These are phyloP conservation scores for Trichosurus vulpecula DNA, from an alignment of 2,797 vertebrate species.

Conservation along the genomic window DNA sequence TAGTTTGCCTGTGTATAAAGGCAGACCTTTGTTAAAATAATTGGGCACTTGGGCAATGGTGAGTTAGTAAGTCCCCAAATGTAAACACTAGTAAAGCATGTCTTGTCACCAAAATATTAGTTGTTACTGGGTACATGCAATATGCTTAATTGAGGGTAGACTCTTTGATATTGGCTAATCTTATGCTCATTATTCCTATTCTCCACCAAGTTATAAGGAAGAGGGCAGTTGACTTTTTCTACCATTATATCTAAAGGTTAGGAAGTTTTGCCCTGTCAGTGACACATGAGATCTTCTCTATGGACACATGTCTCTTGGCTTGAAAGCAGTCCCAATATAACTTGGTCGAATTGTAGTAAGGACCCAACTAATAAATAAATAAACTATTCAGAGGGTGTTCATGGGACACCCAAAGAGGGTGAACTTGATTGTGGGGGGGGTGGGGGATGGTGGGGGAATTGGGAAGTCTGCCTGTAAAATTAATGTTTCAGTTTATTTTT, in stretches of 20 bases:
- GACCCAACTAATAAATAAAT: slow-evolving; percentile 58
- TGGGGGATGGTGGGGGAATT: slow-evolving; percentile 75
- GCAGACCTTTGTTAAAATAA: slow-evolving; percentile 73
- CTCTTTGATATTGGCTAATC: slow-evolving; percentile 67
- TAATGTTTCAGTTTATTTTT: slow-evolving; percentile 91
- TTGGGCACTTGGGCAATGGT: slow-evolving; percentile 63
- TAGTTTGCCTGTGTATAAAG: slow-evolving; percentile 73
- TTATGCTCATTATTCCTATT: slow-evolving; percentile 47
- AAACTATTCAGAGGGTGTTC: slow-evolving; percentile 82
- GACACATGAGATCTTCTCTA: slow-evolving; percentile 72
- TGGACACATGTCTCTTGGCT: slow-evolving; percentile 71
- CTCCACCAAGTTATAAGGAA: slow-evolving; percentile 68
- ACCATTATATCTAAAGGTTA: slow-evolving; percentile 56
- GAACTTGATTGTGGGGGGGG: slow-evolving; percentile 77
- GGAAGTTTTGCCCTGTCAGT: slow-evolving; percentile 70
- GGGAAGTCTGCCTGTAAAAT: slow-evolving; percentile 86
- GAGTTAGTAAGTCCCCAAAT: slow-evolving; percentile 65
- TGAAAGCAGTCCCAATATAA: slow-evolving; percentile 77
- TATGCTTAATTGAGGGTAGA: slow-evolving; percentile 64
- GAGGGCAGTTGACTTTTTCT: slow-evolving; percentile 62
- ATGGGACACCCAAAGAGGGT: slow-evolving; percentile 81
- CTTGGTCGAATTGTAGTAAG: slow-evolving; percentile 76
- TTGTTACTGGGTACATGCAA: slow-evolving; percentile 67
- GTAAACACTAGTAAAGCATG: slow-evolving; percentile 67
- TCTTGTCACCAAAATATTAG: slow-evolving; percentile 63